A percentile compares a stretch with the other conserved stretches of the same genome.
Conservation (phyloP, 2,113 vertebrate species). For the Vidua chalybeata region DNA sequence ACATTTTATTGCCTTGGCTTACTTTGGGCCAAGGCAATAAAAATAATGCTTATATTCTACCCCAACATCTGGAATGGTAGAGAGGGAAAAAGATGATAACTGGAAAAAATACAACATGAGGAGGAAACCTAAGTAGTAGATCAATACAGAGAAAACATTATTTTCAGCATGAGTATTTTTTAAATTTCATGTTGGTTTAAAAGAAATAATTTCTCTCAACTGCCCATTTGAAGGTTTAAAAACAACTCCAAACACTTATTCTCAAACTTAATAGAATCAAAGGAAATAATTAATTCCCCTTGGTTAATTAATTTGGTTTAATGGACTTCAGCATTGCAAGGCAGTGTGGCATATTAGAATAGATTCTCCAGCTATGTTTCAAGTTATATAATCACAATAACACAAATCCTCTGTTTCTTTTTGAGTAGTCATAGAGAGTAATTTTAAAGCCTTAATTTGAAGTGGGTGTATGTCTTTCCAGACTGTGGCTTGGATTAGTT, state of each 20-base stretch:
- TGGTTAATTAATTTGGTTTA: conserved; percentile 32
- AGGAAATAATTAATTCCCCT: conserved; percentile 33
- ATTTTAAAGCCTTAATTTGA: conserved; percentile 5
- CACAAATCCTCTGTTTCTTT: not conserved
- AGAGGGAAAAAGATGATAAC: not conserved
- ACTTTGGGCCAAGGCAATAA: not conserved
- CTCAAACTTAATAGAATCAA: not conserved
- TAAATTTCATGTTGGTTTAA: not conserved
- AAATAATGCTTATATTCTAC: not conserved
- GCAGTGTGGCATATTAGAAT: not conserved
- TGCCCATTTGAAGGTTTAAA: not conserved
- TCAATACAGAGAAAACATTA: not conserved
- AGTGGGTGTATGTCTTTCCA: not conserved
- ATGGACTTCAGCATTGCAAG: not conserved
- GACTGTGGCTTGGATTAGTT: not conserved
- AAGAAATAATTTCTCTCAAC: not conserved
- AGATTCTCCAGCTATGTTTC: not conserved
- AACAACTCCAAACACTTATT: not conserved
- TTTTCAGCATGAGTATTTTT: not conserved
- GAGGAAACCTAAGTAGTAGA: not conserved
- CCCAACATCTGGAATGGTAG: not conserved
- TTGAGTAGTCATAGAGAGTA: not conserved
- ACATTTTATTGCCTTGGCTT: not conserved
- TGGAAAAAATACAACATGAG: not conserved
- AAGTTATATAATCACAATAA: not conserved